These are phyloP conservation scores for Prolemur simus DNA, from an alignment of 2,113 vertebrate species.

Conservation along the genomic window DNA sequence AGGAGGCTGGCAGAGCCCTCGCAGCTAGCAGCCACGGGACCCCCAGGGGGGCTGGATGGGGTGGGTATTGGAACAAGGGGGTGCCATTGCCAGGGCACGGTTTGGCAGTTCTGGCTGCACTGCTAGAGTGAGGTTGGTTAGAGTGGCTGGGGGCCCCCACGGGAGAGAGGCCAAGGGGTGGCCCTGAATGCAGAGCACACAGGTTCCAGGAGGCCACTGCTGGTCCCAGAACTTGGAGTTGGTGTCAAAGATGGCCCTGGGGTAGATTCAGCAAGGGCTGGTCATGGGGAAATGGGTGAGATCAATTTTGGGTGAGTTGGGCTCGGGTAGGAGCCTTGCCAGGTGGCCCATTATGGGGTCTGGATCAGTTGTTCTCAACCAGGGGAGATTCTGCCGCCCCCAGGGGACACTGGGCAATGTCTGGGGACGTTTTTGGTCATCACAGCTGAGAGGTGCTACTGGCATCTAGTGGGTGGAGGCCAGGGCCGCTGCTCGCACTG, in stretches of 20 bases:
- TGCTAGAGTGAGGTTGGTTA: not conserved
- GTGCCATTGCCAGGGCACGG: not conserved
- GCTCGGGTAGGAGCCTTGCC: not conserved
- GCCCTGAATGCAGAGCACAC: not conserved
- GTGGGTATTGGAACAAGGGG: not conserved
- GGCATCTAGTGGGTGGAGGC: not conserved
- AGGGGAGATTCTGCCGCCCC: not conserved
- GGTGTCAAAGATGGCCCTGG: not conserved
- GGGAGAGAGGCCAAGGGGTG: not conserved
- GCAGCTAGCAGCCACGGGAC: not conserved
- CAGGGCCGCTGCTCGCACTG: not conserved
- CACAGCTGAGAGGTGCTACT: not conserved
- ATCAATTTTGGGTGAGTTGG: not conserved
- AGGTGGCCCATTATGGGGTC: not conserved
- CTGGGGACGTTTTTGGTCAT: not conserved
- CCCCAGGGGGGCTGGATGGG: not conserved
- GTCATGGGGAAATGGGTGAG: not conserved
- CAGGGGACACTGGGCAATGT: rapidly evolving
- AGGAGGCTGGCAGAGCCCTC: not conserved
- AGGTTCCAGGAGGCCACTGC: not conserved
- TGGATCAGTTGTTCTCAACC: not conserved
- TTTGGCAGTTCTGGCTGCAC: not conserved
- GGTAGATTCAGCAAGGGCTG: not conserved
- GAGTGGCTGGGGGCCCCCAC: not conserved
- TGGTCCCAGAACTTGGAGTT: not conserved